These are phyloP conservation scores for Platichthys flesus DNA, from an alignment of 2,113 vertebrate species.

Conservation along the genomic window DNA sequence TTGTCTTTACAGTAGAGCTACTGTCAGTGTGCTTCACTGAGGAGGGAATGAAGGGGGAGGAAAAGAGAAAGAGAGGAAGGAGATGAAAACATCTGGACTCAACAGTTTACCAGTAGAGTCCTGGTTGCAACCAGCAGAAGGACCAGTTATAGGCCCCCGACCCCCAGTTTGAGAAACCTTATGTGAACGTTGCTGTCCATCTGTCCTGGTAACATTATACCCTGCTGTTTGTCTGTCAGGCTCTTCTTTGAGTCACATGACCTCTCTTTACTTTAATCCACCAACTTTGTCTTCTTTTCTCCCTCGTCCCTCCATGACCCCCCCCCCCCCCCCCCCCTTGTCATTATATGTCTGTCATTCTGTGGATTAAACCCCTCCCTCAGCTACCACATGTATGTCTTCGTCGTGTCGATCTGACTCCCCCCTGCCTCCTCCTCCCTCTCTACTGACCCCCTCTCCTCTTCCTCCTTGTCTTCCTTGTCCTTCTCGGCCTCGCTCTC, in stretches of 20 bases:
- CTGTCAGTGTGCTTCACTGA: slow-evolving; percentile 54
- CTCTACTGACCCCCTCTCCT: slow-evolving; percentile 56
- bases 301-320: not conserved
- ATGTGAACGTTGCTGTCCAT: not conserved
- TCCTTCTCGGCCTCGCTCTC: slow-evolving; percentile 85
- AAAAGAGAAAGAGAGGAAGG: not conserved
- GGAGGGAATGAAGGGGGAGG: not conserved
- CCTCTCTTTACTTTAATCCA: not conserved
- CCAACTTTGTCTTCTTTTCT: not conserved
- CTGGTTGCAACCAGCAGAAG: too few relatives aligned
- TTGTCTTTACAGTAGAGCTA: slow-evolving; percentile 35
- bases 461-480: slow-evolving; percentile 85
- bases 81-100: slow-evolving; percentile 9
- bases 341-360: too few relatives aligned
- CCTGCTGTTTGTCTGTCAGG: slow-evolving; percentile 23
- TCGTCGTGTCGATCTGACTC: slow-evolving; percentile 80
- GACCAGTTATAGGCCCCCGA: not conserved
- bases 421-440: slow-evolving; percentile 73
- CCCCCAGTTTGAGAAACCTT: slow-evolving; percentile 7
- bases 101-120: not conserved
- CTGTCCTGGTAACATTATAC: not conserved
- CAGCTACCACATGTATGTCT: slow-evolving; percentile 85
- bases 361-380: slow-evolving; percentile 2
- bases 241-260: slow-evolving; percentile 4
- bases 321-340: too few relatives aligned